Base-by-base conservation (phyloP, 2,113 vertebrate species). In the Pitta sordida region DNA sequence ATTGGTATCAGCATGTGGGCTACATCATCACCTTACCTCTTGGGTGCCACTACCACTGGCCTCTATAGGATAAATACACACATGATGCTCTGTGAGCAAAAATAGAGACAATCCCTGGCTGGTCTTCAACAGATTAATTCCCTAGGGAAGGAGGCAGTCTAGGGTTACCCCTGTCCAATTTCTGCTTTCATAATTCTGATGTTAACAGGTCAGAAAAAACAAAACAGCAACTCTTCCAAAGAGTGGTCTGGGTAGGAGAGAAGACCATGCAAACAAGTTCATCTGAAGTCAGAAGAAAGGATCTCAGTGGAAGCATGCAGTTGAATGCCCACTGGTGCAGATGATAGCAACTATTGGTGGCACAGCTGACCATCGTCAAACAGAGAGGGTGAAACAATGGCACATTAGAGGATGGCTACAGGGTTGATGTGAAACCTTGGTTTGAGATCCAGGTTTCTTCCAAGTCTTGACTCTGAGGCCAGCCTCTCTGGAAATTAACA, bases 281-380 rank as follows among this genome's bases (percentile, higher is more conserved):
- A 23, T 10, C 32, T 58, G 26, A 53, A 69, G 20, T 14, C 71
- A 77, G 59, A 41, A 30, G 49, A 76, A 22, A 29, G 10, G 30
- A 36, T 48, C 17, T 56, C 7, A 1, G 58, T 48, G 41, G 46
- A 34, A 44, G 6, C 0, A 0, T n/a, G 9, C 39, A 36, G 21
- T 6, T 5, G 3, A 32, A 53, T 55, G 43, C 17, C 70, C 20
- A 29, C 13, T 0, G 0, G 36, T 0, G 0, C n/a, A 37, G 52
- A n/a, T 15, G 7, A 15, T 1, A 52, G 37, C 15, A 34, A 90
- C 37, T 34, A 41, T 17, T 1, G 1, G 15, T 32, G 44, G 15
- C 3, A 3, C 46, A 69, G 51, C 32, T 77, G 49, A 44, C 9
- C 4, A 19, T 7, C 6, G 34, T 80, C 20, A n/a, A 34, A 49